A percentile compares a stretch with the other conserved stretches of the same genome.
Conservation (phyloP, 2,113 vertebrate species). For the Heliornis fulica region DNA sequence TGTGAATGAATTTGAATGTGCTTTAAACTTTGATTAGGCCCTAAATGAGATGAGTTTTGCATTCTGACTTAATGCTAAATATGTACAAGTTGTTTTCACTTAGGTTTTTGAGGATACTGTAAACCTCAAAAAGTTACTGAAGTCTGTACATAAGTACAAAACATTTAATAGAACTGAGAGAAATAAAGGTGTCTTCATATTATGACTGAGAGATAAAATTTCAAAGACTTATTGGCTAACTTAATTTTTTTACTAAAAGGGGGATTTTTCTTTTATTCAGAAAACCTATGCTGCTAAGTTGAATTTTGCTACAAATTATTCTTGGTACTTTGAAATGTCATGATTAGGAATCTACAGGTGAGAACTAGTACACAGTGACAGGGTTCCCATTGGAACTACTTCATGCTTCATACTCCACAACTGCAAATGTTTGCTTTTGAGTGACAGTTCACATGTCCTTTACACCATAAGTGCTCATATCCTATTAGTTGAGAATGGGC, state of each 20-base stretch:
- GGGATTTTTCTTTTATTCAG: neutral
- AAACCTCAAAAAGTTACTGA: neutral
- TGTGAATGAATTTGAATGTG: neutral
- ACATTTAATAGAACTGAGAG: neutral
- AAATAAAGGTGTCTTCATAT: neutral
- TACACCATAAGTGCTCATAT: neutral
- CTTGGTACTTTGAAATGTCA: neutral
- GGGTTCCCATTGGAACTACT: neutral
- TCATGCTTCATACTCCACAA: neutral
- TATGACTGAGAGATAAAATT: too few species aligned
- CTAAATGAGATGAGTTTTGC: neutral
- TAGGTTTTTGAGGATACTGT: neutral
- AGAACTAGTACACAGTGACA: neutral
- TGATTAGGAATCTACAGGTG: neutral
- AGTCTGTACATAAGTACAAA: neutral
- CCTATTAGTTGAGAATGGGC: neutral
- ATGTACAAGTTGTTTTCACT: neutral
- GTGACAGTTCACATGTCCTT: neutral
- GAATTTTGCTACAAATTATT: neutral
- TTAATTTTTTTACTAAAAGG: neutral
- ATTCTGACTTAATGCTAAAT: neutral
- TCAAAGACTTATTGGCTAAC: too few species aligned
- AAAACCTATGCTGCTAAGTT: neutral
- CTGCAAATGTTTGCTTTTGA: neutral
- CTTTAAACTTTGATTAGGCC: neutral